phyloP scores from a whole-genome alignment of 2,113 vertebrate species.

The Heptranchias perlo region DNA sequence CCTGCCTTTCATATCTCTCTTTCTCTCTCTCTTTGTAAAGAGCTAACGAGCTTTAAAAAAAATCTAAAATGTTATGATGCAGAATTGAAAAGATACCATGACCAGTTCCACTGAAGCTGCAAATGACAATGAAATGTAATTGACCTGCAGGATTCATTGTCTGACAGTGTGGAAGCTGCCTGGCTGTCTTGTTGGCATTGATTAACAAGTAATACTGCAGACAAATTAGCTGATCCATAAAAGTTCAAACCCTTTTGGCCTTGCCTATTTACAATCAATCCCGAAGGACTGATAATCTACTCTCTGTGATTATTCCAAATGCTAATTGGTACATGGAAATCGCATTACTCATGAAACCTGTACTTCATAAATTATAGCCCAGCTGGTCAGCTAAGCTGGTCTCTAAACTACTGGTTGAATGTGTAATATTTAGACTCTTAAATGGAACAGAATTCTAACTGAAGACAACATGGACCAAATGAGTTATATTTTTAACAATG shows the following conservation, averaged over 20 bases:
- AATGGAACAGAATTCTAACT: neutral
- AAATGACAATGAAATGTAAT: neutral
- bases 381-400: neutral
- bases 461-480: neutral
- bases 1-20: neutral
- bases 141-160: neutral
- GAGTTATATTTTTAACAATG: neutral
- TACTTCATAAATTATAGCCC: neutral
- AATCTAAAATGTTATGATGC: no score
- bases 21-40: neutral
- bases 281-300: neutral
- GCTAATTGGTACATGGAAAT: slow-evolving; percentile 15
- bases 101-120: neutral
- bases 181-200: neutral
- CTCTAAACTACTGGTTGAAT: neutral
- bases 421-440: neutral
- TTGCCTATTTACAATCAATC: neutral
- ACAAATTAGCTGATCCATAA: slow-evolving; percentile 21
- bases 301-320: slow-evolving; percentile 5
- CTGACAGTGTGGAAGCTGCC: no score
- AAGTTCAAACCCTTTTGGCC: neutral
- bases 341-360: neutral
- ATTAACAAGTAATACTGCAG: neutral
- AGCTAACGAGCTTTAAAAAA: neutral
- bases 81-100: neutral